Evolutionary conservation across 2,888 invertebrate species (phyloP).

Genomic region (Ichneumon xanthorius): DNA sequence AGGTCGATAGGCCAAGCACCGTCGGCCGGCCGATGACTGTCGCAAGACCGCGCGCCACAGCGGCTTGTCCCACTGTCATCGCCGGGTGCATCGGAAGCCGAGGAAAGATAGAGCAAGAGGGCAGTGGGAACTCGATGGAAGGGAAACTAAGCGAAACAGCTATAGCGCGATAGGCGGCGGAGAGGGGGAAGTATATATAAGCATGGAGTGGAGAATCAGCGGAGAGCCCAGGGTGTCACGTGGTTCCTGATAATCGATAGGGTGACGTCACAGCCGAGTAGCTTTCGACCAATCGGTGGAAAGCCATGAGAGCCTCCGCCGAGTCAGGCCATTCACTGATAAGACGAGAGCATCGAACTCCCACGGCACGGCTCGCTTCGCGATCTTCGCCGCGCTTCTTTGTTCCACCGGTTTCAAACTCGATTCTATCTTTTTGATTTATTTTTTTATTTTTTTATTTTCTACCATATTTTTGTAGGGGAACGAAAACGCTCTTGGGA

Average conservation of each 20-base stretch:
- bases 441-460: not conserved
- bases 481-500: not conserved
- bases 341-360: conserved; percentile 81
- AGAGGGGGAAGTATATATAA: conserved; percentile 44
- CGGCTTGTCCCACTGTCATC: conserved; percentile 1
- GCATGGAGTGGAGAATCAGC: conserved; percentile 28
- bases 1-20: conserved; percentile 55
- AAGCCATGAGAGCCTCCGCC: conserved; percentile 60
- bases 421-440: not conserved
- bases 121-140: conserved; percentile 13
- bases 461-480: not conserved
- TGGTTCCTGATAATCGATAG: conserved; percentile 73
- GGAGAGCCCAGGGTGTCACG: conserved; percentile 64
- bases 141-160: conserved; percentile 13
- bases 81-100: conserved; percentile 16
- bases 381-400: conserved; percentile 68
- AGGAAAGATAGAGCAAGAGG: conserved; percentile 29
- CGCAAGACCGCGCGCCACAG: not conserved
- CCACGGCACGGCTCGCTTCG: conserved; percentile 47
- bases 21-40: not conserved
- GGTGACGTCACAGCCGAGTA: conserved; percentile 72
- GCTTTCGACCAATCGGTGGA: conserved; percentile 63
- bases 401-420: conserved; percentile 63
- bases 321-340: conserved; percentile 75
- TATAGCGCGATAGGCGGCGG: not conserved